A percentile compares a stretch with the other conserved stretches of the same genome.
phyloP scores from a whole-genome alignment of 2,888 invertebrate species.

The Caenorhabditis angaria region DNA sequence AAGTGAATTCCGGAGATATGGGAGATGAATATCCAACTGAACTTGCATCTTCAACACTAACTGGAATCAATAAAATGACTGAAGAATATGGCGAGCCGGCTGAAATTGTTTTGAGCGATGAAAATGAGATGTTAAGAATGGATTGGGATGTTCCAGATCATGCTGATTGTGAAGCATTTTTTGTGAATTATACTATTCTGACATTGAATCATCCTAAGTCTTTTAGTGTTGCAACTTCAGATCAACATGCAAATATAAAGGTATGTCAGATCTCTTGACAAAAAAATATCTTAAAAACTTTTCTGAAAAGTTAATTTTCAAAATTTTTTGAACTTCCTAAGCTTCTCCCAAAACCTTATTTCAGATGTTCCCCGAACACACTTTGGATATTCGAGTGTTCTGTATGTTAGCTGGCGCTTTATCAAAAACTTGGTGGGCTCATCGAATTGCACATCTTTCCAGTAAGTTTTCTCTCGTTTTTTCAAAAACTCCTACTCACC shows the following conservation, averaged over 20 bases:
- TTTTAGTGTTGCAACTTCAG: slow-evolving; percentile 53
- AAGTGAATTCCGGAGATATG: slow-evolving; percentile 38
- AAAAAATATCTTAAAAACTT: no score
- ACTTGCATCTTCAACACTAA: slow-evolving; percentile 14
- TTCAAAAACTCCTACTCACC: slow-evolving; percentile 7
- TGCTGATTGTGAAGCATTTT: slow-evolving; percentile 65
- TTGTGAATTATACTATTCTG: slow-evolving; percentile 66
- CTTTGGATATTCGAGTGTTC: slow-evolving; percentile 64
- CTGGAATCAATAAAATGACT: slow-evolving; percentile 31
- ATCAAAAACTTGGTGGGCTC: slow-evolving; percentile 68
- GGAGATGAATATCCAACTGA: slow-evolving; percentile 38
- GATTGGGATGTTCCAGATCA: slow-evolving; percentile 65
- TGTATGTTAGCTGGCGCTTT: slow-evolving; percentile 67
- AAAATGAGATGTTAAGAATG: slow-evolving; percentile 46
- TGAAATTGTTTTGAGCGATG: slow-evolving; percentile 37
- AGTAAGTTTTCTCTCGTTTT: slow-evolving; percentile 44
- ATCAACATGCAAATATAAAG: slow-evolving; percentile 48
- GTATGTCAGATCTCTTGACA: not conserved
- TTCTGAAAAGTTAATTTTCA: no score
- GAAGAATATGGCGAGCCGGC: slow-evolving; percentile 52
- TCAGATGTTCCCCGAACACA: slow-evolving; percentile 60
- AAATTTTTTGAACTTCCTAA: not conserved
- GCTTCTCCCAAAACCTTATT: no score
- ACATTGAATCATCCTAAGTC: slow-evolving; percentile 50
- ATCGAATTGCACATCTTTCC: slow-evolving; percentile 61